Conservation (phyloP, 1,140 invertebrate genomes). For the Goniozus legneri region DNA sequence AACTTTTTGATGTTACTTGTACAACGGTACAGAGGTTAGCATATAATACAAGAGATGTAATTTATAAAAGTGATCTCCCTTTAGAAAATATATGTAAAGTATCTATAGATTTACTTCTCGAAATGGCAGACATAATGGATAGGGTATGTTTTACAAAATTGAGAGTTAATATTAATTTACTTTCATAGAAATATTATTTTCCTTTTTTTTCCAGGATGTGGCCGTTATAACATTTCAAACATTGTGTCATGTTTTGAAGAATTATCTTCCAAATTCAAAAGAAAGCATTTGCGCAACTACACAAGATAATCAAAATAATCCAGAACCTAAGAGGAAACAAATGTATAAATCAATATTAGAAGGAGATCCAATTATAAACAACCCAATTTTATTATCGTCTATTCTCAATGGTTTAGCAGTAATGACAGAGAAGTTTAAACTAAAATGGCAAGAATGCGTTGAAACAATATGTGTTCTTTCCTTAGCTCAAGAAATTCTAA, state of each 20-base stretch:
- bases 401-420: constrained; percentile 62
- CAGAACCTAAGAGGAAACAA: too few relatives aligned
- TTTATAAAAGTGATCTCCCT: constrained; percentile 38
- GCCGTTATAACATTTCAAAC: constrained; percentile 70
- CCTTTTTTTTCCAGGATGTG: constrained; percentile 51
- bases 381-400: constrained; percentile 55
- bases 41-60: constrained; percentile 58
- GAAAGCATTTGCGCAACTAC: too few relatives aligned
- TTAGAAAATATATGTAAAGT: constrained; percentile 49
- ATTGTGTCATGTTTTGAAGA: constrained; percentile 64
- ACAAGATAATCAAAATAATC: constrained; percentile 13
- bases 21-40: constrained; percentile 61
- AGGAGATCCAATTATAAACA: constrained; percentile 43
- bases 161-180: constrained; percentile 37
- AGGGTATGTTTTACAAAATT: constrained; percentile 51
- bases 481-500: constrained; percentile 56
- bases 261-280: constrained; percentile 44
- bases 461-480: constrained; percentile 63
- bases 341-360: constrained; percentile 39
- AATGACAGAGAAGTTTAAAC: constrained; percentile 65
- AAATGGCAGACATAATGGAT: constrained; percentile 60
- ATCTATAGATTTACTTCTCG: constrained; percentile 49
- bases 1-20: constrained; percentile 61
- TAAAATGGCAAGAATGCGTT: constrained; percentile 71
- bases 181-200: constrained; percentile 43